A percentile compares a stretch with the other conserved stretches of the same genome.
Conservation (phyloP, 1,140 invertebrate genomes). For the Drosophila simulans region DNA sequence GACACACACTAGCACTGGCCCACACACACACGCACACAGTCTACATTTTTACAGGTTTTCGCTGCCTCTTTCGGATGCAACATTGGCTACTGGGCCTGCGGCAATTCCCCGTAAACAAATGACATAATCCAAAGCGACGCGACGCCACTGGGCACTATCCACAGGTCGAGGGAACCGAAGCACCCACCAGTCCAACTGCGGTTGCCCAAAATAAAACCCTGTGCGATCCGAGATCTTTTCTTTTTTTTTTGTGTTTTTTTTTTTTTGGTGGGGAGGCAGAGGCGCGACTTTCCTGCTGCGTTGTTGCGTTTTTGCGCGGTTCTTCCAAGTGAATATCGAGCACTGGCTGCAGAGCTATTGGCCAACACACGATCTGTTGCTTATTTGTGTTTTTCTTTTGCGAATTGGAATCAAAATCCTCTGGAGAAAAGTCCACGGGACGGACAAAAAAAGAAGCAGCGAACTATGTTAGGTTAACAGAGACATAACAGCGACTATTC, state of each 20-base stretch:
- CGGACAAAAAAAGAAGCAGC: conserved; percentile 26
- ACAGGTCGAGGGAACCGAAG: background rate
- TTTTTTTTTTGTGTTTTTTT: background rate
- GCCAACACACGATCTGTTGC: conserved; percentile 2
- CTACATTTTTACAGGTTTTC: conserved; percentile 81
- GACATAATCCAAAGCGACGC: conserved; percentile 77
- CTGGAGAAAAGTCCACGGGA: conserved; percentile 37
- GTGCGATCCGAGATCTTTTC: conserved; percentile 7
- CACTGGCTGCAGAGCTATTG: background rate
- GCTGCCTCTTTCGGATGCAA: conserved; percentile 65
- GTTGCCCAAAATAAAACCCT: conserved; percentile 14
- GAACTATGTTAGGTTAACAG: conserved; percentile 4
- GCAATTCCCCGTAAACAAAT: conserved; percentile 77
- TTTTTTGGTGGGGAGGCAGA: conserved; percentile 6
- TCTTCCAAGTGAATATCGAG: background rate
- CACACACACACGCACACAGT: conserved; percentile 60
- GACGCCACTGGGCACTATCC: conserved; percentile 33
- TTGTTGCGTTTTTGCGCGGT: conserved; percentile 14
- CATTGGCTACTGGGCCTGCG: conserved; percentile 68
- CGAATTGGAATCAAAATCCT: conserved; percentile 39
- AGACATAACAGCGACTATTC: background rate
- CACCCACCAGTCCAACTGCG: conserved; percentile 2
- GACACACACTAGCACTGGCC: conserved; percentile 39
- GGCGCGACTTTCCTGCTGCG: conserved; percentile 9
- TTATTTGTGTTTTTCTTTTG: conserved; percentile 28